Evolutionary conservation across 2,113 vertebrate genomes (phyloP), one percentile per base, ranked within the genome.

Genomic region (Pleuronectes platessa): DNA sequence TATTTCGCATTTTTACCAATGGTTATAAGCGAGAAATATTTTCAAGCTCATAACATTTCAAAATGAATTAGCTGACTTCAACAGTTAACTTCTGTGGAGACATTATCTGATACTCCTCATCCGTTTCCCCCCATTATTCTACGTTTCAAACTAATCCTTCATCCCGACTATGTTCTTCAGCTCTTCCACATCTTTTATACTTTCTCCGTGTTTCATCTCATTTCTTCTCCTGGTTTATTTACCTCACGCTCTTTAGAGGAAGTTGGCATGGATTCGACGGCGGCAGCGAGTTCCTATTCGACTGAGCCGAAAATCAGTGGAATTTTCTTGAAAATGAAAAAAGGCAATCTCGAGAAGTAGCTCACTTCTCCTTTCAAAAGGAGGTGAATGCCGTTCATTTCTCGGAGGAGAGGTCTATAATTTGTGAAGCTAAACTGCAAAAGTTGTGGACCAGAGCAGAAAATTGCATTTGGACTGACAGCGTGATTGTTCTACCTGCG

Each of bases 21-120:
- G 11, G 45, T 47, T 47, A 5, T 14, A 17, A 4, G 45, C 1
- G 15, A 17, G 14, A 61, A 9, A 31, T 5, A 17, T 67, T 71
- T 24, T 55, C 49, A 68, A 24, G 62, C 56, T 63, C 31, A 26
- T 18, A 21, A 53, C 14, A 27, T 72, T 64, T 72, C 45, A 59
- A 23, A 72, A 77, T 62, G n/a, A 63, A 73, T 62, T 68, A 54
- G 65, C 60, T 54, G 49, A 51, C 64, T 17, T 6, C 47, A 47
- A 3, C 45, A 14, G 45, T 37, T 47, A 24, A 14, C 51, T 68
- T 56, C 59, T 62, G 23, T 18, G 6, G 5, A 73, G 15, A 62
- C 24, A 14, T 24, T 18, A 37, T 67, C n/a, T 68, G 1, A 42
- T 15, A 15, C 56, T 67, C 15, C 17, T 66, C n/a, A 3, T 64